These are phyloP conservation scores for Euschistus heros DNA, from an alignment of 1,140 invertebrate species.

Conservation along the genomic window DNA sequence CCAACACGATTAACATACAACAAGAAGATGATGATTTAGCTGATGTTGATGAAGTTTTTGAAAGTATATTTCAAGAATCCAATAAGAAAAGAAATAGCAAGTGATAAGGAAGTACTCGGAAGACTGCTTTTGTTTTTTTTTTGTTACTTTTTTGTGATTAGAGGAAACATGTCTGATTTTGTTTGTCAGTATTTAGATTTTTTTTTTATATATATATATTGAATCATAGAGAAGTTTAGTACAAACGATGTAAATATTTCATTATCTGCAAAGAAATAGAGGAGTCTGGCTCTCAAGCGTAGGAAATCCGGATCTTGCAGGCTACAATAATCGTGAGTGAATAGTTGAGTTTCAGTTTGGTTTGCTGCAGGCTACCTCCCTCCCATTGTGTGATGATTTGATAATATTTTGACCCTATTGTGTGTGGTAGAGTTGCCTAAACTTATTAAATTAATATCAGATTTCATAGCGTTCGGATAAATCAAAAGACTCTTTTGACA, in stretches of 20 bases:
- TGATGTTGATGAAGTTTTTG: conserved; percentile 38
- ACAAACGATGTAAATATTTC: conserved; percentile 10
- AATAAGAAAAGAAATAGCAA: conserved; percentile 27
- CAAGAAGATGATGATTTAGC: conserved; percentile 32
- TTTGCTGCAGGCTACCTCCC: conserved; percentile 9
- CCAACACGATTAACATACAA: conserved; percentile 8
- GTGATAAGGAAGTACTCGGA: neutral
- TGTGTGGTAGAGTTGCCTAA: conserved; percentile 11
- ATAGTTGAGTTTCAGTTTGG: neutral
- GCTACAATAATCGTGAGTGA: conserved; percentile 5
- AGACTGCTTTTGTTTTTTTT: conserved; percentile 9
- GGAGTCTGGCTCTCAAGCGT: conserved; percentile 7
- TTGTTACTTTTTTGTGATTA: neutral
- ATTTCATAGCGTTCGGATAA: conserved; percentile 2
- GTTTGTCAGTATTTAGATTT: conserved; percentile 3
- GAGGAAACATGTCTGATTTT: neutral
- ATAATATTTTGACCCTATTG: conserved; percentile 2
- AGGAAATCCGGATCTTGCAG: conserved; percentile 1
- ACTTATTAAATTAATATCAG: neutral
- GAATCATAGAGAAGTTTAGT: neutral
- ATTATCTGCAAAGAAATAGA: neutral
- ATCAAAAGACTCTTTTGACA: conserved; percentile 9
- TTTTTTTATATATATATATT: neutral
- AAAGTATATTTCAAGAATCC: conserved; percentile 31
- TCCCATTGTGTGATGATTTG: neutral